Base-by-base conservation (phyloP, 2,888 invertebrate genomes). In the Nebria brevicollis region DNA sequence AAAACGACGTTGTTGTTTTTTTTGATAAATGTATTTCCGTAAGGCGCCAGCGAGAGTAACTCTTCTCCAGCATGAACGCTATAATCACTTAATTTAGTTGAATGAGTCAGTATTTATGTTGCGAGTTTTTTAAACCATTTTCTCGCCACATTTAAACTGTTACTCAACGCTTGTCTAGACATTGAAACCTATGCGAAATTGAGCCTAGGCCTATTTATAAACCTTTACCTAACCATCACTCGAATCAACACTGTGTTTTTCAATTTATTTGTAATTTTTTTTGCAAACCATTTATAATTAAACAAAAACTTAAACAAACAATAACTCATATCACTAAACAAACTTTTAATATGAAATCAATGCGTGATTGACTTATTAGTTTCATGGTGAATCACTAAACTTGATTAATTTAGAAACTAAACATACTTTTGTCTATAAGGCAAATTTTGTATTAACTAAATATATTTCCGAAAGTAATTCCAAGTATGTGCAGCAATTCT, bases 101-200 rank as follows among this genome's bases (percentile, higher is more conserved):
- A 78, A 54, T 78, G 78, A 78, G 65, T 78, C 78, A 78, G 72
- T 78, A 78, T 78, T 78, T 78, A 78, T 72, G 73, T 78, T 72
- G 43, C 75, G 72, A 66, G 74, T 54, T 79, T 79, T 79, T 79
- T 75, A 75, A 75, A 20, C 73, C 42, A 74, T 66, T 54, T 66
- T 75, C 26, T 75, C 13, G 75, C 75, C 68, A 64, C 42, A 43
- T 79, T 75, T 79, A 79, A 75, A 79, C 75, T 74, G 79, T 79
- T 79, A 79, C 79, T 79, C 79, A 79, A 79, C 79, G 25, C 6
- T 54, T 54, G 79, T 79, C 79, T 79, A 79, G 79, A 79, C 79
- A 15, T 26, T 41, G 41, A 65, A 73, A 20, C 66, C 26, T 54
- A 34, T 25, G 73, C 41, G 73, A 73, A 26, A 73, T 72, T 65